These are phyloP conservation scores for Amphipyra berbera DNA, from an alignment of 2,888 invertebrate species.

Conservation along the genomic window DNA sequence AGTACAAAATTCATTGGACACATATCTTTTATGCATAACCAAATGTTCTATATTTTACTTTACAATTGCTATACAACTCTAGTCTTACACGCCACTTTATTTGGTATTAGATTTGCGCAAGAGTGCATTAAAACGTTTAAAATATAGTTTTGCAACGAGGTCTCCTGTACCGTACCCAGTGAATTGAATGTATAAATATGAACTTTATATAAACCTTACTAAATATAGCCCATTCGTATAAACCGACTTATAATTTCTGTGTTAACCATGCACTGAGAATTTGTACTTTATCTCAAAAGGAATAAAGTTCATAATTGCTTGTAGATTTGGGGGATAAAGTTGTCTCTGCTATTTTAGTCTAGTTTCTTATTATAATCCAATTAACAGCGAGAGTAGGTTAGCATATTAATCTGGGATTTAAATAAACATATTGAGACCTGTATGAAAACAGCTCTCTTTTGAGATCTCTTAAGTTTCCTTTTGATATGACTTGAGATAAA, in stretches of 20 bases:
- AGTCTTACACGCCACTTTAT: conserved; percentile 45
- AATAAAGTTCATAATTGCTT: conserved; percentile 22
- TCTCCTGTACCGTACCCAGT: conserved; percentile 34
- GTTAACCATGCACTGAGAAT: conserved; percentile 18
- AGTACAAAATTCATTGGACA: background rate
- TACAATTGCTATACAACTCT: conserved; percentile 33
- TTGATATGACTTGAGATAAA: no score
- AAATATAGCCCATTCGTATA: conserved; percentile 33
- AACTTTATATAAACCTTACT: conserved; percentile 35
- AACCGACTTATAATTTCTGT: conserved; percentile 29
- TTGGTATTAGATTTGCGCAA: conserved; percentile 54
- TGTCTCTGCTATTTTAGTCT: conserved; percentile 20
- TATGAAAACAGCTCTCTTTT: no score
- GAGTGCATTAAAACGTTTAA: conserved; percentile 56
- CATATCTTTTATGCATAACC: conserved; percentile 9
- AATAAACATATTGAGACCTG: conserved; percentile 33
- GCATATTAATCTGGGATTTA: conserved; percentile 32
- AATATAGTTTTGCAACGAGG: conserved; percentile 56
- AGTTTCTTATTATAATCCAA: conserved; percentile 42
- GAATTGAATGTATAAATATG: conserved; percentile 55
- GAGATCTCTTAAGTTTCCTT: no score
- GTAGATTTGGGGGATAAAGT: conserved; percentile 10
- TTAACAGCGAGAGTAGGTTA: conserved; percentile 39
- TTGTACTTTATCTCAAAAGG: conserved; percentile 10
- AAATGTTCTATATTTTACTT: conserved; percentile 34